A percentile compares a stretch with the other conserved stretches of the same genome.
Evolutionary conservation across 2,113 vertebrate genomes (phyloP).

Genomic region (Calidris pugnax): DNA sequence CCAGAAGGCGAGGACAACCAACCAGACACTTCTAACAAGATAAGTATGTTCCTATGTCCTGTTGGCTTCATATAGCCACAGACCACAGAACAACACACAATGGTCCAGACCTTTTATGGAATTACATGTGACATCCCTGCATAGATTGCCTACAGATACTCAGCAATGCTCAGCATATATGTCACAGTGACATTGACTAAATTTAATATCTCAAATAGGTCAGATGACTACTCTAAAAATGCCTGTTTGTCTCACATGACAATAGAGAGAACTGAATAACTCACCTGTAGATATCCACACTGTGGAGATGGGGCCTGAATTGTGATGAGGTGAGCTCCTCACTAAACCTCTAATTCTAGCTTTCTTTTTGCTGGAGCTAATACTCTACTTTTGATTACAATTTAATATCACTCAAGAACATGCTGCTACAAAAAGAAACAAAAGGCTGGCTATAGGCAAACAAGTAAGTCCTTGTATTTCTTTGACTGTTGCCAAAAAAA

Average conservation of each 20-base stretch:
- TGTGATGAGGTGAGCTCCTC: not conserved
- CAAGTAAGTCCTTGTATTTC: not conserved
- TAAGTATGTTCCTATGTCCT: rapidly evolving
- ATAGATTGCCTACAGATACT: not conserved
- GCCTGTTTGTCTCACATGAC: not conserved
- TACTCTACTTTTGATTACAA: conserved; percentile 1
- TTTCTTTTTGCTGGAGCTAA: not conserved
- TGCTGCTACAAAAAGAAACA: conserved; percentile 8
- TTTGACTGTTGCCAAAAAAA: conserved; percentile 15
- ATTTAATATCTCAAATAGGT: not conserved
- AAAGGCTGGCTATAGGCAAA: not conserved
- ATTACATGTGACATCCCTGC: not conserved
- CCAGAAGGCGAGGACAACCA: not conserved
- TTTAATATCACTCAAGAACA: not conserved
- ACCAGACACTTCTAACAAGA: not conserved
- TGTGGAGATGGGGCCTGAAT: not conserved
- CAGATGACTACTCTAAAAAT: not conserved
- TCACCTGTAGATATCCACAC: not conserved
- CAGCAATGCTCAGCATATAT: not conserved
- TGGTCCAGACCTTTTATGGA: not conserved
- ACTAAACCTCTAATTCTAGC: not conserved
- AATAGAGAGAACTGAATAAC: not conserved
- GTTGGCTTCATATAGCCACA: not conserved
- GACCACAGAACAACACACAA: not conserved
- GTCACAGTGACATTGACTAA: not conserved